Base-by-base conservation (phyloP, 1,140 invertebrate species). In the Drosophila parvula region DNA sequence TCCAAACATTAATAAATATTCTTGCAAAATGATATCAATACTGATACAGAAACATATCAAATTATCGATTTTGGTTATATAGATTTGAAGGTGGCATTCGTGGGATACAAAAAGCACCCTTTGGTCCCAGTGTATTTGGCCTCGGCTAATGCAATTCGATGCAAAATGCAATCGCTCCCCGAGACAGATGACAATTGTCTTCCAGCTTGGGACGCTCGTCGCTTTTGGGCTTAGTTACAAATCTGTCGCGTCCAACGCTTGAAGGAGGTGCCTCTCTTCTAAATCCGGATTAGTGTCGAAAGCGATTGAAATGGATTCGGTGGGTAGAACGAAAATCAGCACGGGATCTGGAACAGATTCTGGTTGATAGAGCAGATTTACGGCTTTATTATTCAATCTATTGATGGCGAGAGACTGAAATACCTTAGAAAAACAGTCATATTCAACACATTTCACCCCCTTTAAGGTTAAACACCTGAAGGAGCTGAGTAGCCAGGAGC, bases 401-500 rank as follows among this genome's bases (percentile, higher is more conserved):
- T 3, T 22, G 22, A 16, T 36, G 0, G 3, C 0, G 4, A 8
- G 4, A 14, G n/a, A 32, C 28, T 28, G 9, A 5, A n/a, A 12
- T 32, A 11, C 5, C 10, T 7, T 30, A 44, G 8, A 32, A n/a
- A 3, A 4, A 3, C 10, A 18, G 16, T 7, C 12, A 28, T n/a
- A 18, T 32, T 38, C 3, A 45, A 41, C 44, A 16, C 5, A 4
- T 22, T 60, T 30, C 16, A 6, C 16, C 18, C 9, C 14, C 0
- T 27, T 41, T 6, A 41, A 84, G 70, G 34, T 55, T 4, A 89
- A 78, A 36, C 43, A 64, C 32, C 45, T 91, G 8, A 88, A 82
- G 30, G 18, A 90, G 3, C 47, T 91, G 43, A 79, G 41, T 16
- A 22, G 45, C 0, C 43, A 61, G 28, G 83, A 93, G 43, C 45